Conservation (phyloP, 30 jellyfish, hydroid and myxozoan genomes). For the Turritopsis dohrnii region DNA sequence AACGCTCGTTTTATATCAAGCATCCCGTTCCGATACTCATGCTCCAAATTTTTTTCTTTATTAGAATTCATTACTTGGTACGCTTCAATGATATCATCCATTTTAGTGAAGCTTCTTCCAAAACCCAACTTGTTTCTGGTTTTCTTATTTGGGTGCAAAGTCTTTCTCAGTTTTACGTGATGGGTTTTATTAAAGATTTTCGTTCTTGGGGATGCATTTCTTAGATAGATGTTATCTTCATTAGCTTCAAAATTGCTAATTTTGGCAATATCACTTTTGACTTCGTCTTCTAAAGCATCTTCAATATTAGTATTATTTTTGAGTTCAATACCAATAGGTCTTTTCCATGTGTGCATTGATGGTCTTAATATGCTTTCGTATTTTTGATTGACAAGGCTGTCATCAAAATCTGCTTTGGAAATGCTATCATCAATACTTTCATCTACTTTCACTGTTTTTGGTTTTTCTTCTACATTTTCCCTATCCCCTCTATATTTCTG, state of each 20-base stretch:
- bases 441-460: neutral
- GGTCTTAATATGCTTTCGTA: slow-evolving; percentile 14
- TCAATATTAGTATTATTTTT: neutral
- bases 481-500: neutral
- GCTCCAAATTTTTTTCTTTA: neutral
- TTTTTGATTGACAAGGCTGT: neutral
- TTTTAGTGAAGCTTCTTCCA: neutral
- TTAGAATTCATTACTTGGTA: neutral
- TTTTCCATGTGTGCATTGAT: neutral
- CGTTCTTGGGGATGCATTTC: slow-evolving; percentile 8
- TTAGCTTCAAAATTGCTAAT: neutral
- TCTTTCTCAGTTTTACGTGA: neutral
- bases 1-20: neutral
- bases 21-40: neutral
- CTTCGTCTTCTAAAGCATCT: neutral
- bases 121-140: neutral
- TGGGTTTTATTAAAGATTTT: neutral
- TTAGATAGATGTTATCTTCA: neutral
- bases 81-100: neutral
- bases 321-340: neutral
- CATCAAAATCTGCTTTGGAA: slow-evolving; percentile 10
- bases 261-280: neutral
- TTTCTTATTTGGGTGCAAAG: neutral
- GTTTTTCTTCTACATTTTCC: neutral
- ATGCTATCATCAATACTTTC: slow-evolving; percentile 3